These are phyloP conservation scores for Eonycteris spelaea DNA, from an alignment of 2,113 vertebrate species.

Conservation along the genomic window DNA sequence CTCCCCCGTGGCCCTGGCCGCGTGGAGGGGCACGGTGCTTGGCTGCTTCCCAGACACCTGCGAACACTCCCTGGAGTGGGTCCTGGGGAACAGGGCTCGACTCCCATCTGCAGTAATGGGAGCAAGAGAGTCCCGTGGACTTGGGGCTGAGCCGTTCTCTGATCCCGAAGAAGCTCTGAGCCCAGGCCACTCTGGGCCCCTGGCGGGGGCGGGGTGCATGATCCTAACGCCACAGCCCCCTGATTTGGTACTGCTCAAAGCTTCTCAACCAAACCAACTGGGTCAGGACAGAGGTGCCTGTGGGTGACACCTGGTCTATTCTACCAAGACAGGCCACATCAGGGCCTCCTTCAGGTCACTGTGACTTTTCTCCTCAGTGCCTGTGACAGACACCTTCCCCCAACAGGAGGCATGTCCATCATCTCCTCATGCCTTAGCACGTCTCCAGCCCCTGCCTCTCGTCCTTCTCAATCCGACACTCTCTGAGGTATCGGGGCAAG, in stretches of 20 bases:
- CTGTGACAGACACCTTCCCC: background rate
- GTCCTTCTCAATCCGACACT: background rate
- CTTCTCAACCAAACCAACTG: background rate
- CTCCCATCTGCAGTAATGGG: background rate
- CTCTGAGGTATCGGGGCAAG: background rate
- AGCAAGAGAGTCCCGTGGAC: background rate
- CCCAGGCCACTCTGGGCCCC: background rate
- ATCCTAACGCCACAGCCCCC: background rate
- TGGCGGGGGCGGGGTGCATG: too few relatives aligned
- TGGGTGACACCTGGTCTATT: background rate
- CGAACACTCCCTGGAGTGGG: background rate
- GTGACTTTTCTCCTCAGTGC: background rate
- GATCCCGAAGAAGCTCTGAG: background rate
- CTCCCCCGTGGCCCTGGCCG: background rate
- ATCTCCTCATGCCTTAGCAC: accelerated
- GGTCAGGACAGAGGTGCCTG: background rate
- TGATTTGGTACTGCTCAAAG: background rate
- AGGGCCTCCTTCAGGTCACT: background rate
- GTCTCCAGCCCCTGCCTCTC: background rate
- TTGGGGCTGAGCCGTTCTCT: background rate
- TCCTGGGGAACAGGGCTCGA: background rate
- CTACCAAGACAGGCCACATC: background rate
- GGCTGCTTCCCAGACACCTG: background rate
- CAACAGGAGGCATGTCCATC: too few relatives aligned
- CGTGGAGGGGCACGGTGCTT: accelerated